These are phyloP conservation scores for Catagonus wagneri DNA, from an alignment of 2,113 vertebrate genomes.

Conservation along the genomic window DNA sequence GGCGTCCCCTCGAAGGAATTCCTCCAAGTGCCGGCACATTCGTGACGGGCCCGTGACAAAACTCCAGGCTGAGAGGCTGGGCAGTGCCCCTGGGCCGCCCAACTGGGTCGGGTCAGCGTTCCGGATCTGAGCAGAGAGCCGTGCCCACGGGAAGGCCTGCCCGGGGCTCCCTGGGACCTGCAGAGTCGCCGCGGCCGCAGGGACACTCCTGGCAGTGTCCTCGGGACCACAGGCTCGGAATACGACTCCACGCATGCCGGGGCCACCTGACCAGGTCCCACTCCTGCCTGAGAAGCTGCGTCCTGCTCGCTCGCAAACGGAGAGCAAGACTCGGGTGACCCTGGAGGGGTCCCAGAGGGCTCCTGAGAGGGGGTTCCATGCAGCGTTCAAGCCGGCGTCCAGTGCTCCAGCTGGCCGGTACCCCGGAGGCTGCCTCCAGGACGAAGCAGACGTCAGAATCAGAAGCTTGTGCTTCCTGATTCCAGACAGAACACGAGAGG, in stretches of 20 bases:
- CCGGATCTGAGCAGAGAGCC: neutral
- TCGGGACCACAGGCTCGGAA: neutral
- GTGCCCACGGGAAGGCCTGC: neutral
- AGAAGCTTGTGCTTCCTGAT: neutral
- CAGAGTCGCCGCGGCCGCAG: neutral
- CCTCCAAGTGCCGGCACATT: neutral
- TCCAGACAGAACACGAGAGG: too few relatives aligned
- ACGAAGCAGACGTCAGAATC: neutral
- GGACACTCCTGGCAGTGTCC: neutral
- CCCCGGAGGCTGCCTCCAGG: neutral
- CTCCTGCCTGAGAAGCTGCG: neutral
- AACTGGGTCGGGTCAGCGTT: accelerated
- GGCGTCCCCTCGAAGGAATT: too few relatives aligned
- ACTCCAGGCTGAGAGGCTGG: accelerated
- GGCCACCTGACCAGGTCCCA: accelerated
- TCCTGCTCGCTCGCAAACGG: accelerated
- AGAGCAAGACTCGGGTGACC: accelerated
- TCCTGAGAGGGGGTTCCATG: accelerated
- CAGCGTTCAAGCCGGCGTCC: accelerated
- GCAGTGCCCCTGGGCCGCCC: accelerated
- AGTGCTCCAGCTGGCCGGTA: accelerated
- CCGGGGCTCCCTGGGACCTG: neutral
- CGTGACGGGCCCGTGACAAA: neutral
- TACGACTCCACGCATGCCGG: accelerated
- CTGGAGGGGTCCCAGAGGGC: neutral